These are phyloP conservation scores for Halyomorpha halys DNA, from an alignment of 1,140 invertebrate genomes.

Conservation along the genomic window DNA sequence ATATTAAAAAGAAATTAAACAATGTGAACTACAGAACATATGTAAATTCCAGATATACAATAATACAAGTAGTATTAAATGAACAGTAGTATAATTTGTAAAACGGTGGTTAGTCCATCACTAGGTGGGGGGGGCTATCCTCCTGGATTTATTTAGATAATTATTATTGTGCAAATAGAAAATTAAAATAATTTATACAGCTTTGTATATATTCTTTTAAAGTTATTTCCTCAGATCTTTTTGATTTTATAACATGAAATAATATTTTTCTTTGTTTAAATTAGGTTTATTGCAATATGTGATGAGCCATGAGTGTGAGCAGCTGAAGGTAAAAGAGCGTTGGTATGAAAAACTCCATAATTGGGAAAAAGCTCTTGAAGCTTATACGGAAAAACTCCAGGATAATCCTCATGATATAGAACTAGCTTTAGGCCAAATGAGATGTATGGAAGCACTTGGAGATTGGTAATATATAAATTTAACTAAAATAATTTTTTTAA, in stretches of 20 bases:
- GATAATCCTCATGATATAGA: conserved; percentile 55
- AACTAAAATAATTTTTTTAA: neutral
- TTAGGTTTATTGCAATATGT: conserved; percentile 73
- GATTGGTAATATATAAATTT: conserved; percentile 62
- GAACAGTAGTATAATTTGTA: no score
- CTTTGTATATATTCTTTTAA: conserved; percentile 3
- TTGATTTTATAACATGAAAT: neutral
- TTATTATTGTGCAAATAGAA: neutral
- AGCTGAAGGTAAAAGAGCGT: conserved; percentile 76
- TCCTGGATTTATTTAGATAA: no score
- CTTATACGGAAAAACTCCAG: conserved; percentile 64
- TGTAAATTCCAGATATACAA: no score
- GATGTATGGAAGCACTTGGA: conserved; percentile 91
- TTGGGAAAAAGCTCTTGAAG: conserved; percentile 88
- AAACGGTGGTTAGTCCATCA: no score
- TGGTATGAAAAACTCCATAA: conserved; percentile 99
- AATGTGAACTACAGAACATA: no score
- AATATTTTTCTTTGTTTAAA: neutral
- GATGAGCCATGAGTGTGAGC: conserved; percentile 62
- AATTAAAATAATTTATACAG: neutral
- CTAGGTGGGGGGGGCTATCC: no score
- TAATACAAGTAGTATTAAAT: no score
- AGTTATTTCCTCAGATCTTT: neutral
- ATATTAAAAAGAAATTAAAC: no score
- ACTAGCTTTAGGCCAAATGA: conserved; percentile 83